Conservation (phyloP, 2,797 vertebrate genomes). For the Ctenopoma kingsleyae region DNA sequence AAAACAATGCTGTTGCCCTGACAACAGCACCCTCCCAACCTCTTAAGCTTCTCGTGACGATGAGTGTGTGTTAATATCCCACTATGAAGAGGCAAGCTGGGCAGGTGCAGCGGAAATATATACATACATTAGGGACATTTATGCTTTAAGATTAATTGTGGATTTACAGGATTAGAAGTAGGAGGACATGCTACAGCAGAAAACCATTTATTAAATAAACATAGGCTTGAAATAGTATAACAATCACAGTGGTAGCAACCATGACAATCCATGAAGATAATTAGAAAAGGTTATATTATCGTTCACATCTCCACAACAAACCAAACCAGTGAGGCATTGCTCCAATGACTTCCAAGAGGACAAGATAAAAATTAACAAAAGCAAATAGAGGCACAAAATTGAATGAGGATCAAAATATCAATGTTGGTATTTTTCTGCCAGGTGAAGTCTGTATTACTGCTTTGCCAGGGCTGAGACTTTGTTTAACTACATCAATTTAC, state of each 20-base stretch:
- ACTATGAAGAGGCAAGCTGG: constrained; percentile 46
- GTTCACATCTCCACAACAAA: constrained; percentile 32
- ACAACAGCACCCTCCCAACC: constrained; percentile 71
- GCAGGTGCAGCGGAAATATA: constrained; percentile 56
- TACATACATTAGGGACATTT: constrained; percentile 10
- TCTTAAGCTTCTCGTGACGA: constrained; percentile 45
- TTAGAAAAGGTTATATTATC: not conserved
- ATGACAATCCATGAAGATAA: not conserved
- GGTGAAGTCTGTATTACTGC: not conserved
- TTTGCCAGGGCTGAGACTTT: not conserved
- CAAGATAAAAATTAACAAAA: not conserved
- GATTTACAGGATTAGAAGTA: not conserved
- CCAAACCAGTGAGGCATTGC: not conserved
- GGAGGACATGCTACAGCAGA: not conserved
- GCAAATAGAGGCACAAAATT: not conserved
- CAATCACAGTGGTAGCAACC: not conserved
- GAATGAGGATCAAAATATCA: not conserved
- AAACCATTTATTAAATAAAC: not conserved
- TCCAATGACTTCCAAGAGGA: not conserved
- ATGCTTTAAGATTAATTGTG: not conserved
- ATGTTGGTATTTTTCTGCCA: not conserved
- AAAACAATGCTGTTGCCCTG: constrained; percentile 74
- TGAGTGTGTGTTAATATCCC: constrained; percentile 50
- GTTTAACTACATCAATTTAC: too few species aligned
- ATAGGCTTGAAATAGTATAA: not conserved